Percentiles rank a stretch among this genome's conserved stretches.
Evolutionary conservation across 2,797 vertebrate species (phyloP).

Genomic region (Eurystomus glaucurus): DNA sequence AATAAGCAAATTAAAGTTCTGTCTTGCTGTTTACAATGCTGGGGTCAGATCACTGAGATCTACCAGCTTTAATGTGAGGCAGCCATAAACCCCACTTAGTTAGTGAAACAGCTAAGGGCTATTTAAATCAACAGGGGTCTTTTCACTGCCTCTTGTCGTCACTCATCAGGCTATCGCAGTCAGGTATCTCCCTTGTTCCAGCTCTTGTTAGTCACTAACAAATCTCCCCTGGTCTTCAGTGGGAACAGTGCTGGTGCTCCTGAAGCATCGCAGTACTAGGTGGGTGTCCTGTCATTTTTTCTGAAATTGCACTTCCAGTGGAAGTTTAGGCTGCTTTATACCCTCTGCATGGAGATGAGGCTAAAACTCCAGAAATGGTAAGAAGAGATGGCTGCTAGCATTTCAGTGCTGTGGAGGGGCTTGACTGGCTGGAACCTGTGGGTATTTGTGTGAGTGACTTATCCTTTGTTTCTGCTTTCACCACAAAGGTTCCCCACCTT

Average conservation of each 20-base stretch:
- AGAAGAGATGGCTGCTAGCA: not conserved
- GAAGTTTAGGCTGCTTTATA: not conserved
- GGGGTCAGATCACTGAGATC: constrained; percentile 25
- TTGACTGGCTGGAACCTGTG: fast-evolving
- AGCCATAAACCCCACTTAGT: not conserved
- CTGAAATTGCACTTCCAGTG: not conserved
- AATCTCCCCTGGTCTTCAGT: not conserved
- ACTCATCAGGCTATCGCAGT: not conserved
- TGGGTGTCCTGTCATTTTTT: not conserved
- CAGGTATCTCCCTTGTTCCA: not conserved
- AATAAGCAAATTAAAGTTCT: constrained; percentile 52
- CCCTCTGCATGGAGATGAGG: not conserved
- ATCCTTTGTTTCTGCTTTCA: not conserved
- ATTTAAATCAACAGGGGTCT: not conserved
- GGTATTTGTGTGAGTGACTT: not conserved
- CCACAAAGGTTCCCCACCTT: not conserved
- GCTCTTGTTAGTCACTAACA: not conserved
- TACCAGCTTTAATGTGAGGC: not conserved
- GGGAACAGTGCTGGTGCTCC: not conserved
- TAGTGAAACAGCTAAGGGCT: constrained; percentile 3
- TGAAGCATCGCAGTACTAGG: fast-evolving
- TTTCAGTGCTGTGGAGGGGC: not conserved
- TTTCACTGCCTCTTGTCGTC: not conserved
- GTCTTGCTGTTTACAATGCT: constrained; percentile 43
- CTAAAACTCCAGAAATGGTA: not conserved